phyloP scores from a whole-genome alignment of 2,888 invertebrate genomes.

The Lasioglossum vierecki region DNA sequence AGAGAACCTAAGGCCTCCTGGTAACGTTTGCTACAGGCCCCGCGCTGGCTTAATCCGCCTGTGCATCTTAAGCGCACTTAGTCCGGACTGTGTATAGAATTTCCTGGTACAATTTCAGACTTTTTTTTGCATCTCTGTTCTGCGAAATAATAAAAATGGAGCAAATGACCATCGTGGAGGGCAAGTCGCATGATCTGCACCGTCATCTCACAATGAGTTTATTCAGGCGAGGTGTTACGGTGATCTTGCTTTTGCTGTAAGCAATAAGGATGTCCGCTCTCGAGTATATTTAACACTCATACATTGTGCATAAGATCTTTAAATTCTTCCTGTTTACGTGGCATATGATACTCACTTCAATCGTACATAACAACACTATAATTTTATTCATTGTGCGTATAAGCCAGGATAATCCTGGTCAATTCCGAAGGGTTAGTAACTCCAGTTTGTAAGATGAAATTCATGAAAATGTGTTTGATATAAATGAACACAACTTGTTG shows the following conservation, averaged over 20 bases:
- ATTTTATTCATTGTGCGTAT: too few relatives aligned
- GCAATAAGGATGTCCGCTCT: neutral
- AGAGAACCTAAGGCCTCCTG: too few relatives aligned
- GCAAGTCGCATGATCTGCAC: neutral
- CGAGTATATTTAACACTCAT: neutral
- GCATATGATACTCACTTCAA: too few relatives aligned
- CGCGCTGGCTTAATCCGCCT: too few relatives aligned
- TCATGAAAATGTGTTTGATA: neutral
- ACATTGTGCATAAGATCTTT: too few relatives aligned
- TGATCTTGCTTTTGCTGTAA: neutral
- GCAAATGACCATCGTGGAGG: neutral
- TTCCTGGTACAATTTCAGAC: neutral
- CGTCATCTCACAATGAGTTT: neutral
- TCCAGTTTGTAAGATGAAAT: neutral
- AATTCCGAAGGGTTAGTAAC: too few relatives aligned
- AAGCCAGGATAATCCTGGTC: too few relatives aligned
- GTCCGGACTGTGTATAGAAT: neutral
- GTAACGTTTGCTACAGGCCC: too few relatives aligned
- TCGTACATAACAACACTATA: too few relatives aligned
- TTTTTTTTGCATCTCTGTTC: neutral
- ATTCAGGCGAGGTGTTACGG: neutral
- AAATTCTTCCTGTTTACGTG: too few relatives aligned
- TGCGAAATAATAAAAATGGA: neutral
- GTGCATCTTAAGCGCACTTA: neutral
- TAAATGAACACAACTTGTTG: neutral